Conservation (phyloP, 2,113 vertebrate species). For the Circaetus cinerascens region DNA sequence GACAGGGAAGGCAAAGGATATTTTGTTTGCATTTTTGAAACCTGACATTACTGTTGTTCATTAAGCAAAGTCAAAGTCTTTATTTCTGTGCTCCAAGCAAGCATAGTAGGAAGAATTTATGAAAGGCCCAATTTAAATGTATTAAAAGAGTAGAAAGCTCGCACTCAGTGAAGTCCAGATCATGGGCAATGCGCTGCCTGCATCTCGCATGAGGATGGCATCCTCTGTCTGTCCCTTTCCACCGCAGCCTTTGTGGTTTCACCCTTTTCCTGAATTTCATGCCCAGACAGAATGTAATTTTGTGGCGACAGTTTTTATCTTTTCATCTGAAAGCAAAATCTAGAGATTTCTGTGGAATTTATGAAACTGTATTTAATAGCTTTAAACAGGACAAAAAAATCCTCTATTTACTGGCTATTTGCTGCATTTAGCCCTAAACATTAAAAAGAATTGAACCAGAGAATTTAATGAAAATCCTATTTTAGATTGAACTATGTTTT, state of each 20-base stretch:
- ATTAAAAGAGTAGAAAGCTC: neutral
- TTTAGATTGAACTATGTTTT: neutral
- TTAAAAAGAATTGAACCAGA: neutral
- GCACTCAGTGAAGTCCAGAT: neutral
- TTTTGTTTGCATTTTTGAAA: neutral
- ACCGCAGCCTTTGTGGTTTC: accelerated
- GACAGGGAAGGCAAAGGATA: neutral
- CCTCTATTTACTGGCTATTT: neutral
- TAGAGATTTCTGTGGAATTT: neutral
- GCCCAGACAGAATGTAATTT: neutral
- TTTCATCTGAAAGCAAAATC: neutral
- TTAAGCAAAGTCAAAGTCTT: neutral
- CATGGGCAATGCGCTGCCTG: accelerated
- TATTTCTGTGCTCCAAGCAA: neutral
- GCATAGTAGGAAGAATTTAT: no score
- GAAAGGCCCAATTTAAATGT: neutral
- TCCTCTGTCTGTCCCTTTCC: accelerated
- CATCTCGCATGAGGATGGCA: accelerated
- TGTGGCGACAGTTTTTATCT: neutral
- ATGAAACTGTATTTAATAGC: neutral
- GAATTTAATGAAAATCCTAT: neutral
- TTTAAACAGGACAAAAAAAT: neutral
- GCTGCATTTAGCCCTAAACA: neutral
- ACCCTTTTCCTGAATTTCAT: neutral
- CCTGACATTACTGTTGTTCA: accelerated